Base-by-base conservation (phyloP, 2,888 invertebrate genomes). In the Uloborus plumipes region DNA sequence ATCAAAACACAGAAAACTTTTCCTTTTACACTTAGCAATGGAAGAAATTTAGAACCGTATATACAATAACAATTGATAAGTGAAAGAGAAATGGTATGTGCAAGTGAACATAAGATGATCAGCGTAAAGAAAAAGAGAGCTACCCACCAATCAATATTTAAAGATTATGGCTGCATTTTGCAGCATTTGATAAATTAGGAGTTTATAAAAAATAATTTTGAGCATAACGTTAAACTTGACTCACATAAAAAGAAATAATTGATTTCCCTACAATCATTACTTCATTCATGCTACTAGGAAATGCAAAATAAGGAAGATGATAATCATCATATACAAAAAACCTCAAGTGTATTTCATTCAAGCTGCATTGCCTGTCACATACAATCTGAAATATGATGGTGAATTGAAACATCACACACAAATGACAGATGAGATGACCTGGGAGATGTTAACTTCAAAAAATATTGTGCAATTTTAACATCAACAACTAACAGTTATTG, bases 361-460 rank as follows among this genome's bases (percentile, higher is more conserved):
- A 64, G 80, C 80, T 80, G 80, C 64, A 55, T 62, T 80, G 74
- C 80, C 73, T 69, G 66, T 26, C 58, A 80, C 74, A 80, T 72
- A 73, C 65, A 80, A 80, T 80, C 80, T 80, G 65, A 70, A 80
- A 77, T 70, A 80, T 80, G 80, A 80, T 64, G 80, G 74, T 80
- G 80, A 79, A 74, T 70, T 39, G 7, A 62, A 80, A 80, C 74
- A 73, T 62, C 80, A 74, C 80, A 80, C 64, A 80, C 55, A 39
- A 39, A 74, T 80, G 80, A 74, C 69, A 80, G 80, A 80, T 80
- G 80, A 80, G 80, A 80, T 80, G 80, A 80, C 7, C 26, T 70
- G 80, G 80, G 80, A 80, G 80, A 80, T 80, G 80, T 80, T 80
- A 74, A 80, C 80, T 74, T 74, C 80, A 80, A 80, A 80, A 62